These are phyloP conservation scores for Drosophila flavopinicola DNA, from an alignment of 2,888 invertebrate species.

Conservation along the genomic window DNA sequence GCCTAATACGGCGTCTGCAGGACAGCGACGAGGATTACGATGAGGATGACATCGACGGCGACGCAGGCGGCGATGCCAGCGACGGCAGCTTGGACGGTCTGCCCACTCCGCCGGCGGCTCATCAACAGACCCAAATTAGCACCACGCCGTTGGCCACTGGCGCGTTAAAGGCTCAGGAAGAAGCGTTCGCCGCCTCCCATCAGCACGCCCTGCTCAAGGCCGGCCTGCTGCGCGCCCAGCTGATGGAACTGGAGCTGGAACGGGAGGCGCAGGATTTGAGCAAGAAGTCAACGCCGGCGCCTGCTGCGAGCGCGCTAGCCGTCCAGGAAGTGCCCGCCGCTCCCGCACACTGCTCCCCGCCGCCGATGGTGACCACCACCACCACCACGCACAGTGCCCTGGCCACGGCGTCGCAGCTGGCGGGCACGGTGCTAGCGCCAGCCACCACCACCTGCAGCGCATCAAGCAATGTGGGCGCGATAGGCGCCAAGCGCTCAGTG, in stretches of 20 bases:
- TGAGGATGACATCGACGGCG: constrained; percentile 81
- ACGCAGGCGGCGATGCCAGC: constrained; percentile 57
- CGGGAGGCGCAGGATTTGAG: constrained; percentile 80
- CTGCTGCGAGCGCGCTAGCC: constrained; percentile 12
- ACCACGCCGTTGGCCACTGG: constrained; percentile 69
- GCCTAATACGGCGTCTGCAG: constrained; percentile 82
- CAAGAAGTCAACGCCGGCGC: constrained; percentile 61
- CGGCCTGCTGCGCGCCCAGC: constrained; percentile 60
- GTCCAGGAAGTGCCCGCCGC: constrained; percentile 18
- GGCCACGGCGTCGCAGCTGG: constrained; percentile 47
- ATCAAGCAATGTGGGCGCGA: constrained; percentile 42
- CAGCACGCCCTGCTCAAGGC: constrained; percentile 68
- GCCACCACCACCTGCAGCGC: constrained; percentile 61
- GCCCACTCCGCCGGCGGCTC: constrained; percentile 70
- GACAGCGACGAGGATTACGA: constrained; percentile 83
- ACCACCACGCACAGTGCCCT: constrained; percentile 51
- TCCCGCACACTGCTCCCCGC: constrained; percentile 58
- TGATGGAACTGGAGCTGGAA: constrained; percentile 72
- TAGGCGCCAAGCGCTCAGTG: constrained; percentile 74
- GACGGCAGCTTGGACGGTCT: constrained; percentile 54
- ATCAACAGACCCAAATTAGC: constrained; percentile 69
- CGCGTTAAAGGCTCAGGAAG: constrained; percentile 61
- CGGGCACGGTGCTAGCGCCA: constrained; percentile 59
- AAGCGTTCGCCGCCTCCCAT: constrained; percentile 57
- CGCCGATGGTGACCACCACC: constrained; percentile 62